These are phyloP conservation scores for Hydractinia echinata DNA, from an alignment of 30 jellyfish, hydroid and myxozoan genomes.

Conservation along the genomic window DNA sequence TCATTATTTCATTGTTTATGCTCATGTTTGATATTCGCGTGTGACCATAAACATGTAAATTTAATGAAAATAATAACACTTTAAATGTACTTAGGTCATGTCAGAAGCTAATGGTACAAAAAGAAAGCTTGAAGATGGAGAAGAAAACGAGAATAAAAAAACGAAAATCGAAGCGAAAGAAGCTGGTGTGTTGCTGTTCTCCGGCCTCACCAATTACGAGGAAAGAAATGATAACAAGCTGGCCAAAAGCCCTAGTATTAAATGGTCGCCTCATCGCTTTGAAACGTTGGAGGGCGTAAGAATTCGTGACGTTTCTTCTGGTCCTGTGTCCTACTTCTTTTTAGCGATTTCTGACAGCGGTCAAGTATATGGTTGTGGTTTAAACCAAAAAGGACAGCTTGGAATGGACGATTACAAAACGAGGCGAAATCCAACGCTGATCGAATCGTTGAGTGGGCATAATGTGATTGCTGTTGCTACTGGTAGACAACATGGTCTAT, in stretches of 20 bases:
- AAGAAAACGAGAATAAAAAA: constrained; percentile 8
- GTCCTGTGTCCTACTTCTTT: constrained; percentile 39
- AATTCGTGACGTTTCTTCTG: constrained; percentile 26
- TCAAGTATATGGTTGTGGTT: constrained; percentile 37
- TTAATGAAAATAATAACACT: too few species aligned
- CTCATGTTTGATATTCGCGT: too few species aligned
- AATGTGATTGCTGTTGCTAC: constrained; percentile 30
- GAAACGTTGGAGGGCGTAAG: constrained; percentile 27
- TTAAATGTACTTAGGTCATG: neutral
- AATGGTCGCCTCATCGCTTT: constrained; percentile 36
- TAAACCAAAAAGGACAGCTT: constrained; percentile 37
- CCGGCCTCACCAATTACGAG: constrained; percentile 37
- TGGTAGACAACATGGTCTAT: constrained; percentile 34
- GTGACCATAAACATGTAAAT: too few species aligned
- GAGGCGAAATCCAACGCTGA: constrained; percentile 29
- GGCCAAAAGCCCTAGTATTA: constrained; percentile 5
- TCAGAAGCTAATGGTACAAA: constrained; percentile 8
- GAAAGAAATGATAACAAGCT: constrained; percentile 24
- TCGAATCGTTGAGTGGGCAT: constrained; percentile 23
- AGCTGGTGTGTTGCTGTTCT: constrained; percentile 29
- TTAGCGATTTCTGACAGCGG: constrained; percentile 31
- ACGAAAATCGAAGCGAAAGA: neutral
- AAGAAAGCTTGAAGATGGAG: constrained; percentile 3
- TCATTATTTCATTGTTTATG: too few species aligned
- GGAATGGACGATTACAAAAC: constrained; percentile 24